Evolutionary conservation across 2,113 vertebrate species (phyloP).

Genomic region (Microcebus griseorufus): DNA sequence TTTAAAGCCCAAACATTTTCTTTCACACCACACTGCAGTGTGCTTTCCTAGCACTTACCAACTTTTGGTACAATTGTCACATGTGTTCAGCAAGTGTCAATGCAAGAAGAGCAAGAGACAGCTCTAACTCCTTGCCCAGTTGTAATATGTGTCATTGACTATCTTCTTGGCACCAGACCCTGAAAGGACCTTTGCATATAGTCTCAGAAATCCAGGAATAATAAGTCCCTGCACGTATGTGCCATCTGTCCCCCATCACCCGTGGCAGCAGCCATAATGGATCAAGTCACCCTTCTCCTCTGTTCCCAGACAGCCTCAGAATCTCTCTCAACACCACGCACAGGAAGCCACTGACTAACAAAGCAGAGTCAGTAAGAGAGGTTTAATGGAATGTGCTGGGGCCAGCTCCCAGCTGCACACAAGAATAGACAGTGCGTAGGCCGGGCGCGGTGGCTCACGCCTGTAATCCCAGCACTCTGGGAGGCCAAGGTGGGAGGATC

Average conservation of each 20-base stretch:
- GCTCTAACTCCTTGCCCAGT: background rate
- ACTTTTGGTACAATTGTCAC: background rate
- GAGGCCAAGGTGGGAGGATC: too few relatives aligned
- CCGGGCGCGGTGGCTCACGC: too few relatives aligned
- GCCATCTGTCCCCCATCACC: background rate
- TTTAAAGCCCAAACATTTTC: background rate
- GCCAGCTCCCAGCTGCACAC: background rate
- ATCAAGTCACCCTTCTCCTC: background rate
- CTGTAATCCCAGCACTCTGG: too few relatives aligned
- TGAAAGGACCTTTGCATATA: background rate
- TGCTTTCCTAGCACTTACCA: background rate
- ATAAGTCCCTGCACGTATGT: fast-evolving
- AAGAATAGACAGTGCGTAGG: fast-evolving
- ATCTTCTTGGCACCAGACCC: background rate
- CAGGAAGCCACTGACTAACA: background rate
- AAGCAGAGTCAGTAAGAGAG: background rate
- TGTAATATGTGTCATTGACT: background rate
- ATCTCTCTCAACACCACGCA: background rate
- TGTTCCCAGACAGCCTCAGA: background rate
- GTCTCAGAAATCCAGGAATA: background rate
- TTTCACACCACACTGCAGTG: too few relatives aligned
- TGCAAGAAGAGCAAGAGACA: background rate
- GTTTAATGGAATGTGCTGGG: background rate
- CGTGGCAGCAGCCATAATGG: fast-evolving
- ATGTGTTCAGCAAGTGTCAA: background rate